Percentiles rank a stretch among this genome's conserved stretches.
phyloP scores from a whole-genome alignment of 2,888 invertebrate species.

The Plagodis pulveraria region DNA sequence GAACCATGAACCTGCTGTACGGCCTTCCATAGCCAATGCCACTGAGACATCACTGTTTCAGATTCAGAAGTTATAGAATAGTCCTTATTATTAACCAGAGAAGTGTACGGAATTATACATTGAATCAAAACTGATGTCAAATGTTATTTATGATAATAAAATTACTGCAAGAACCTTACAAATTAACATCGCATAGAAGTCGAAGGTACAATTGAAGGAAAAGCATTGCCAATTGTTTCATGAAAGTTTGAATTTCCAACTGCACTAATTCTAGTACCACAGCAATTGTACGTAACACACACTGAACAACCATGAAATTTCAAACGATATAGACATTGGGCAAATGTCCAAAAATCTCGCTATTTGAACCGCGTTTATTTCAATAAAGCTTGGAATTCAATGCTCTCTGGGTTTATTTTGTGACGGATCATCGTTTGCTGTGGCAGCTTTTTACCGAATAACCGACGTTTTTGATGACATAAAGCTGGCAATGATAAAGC shows the following conservation, averaged over 20 bases:
- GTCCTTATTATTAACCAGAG: no score
- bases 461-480: background rate
- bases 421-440: background rate
- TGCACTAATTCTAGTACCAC: constrained; percentile 1
- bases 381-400: constrained; percentile 19
- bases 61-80: no score
- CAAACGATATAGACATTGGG: constrained; percentile 23
- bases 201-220: no score
- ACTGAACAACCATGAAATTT: constrained; percentile 19
- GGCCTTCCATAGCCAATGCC: no score
- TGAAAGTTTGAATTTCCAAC: background rate
- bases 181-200: no score
- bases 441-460: background rate
- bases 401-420: background rate
- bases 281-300: constrained; percentile 4
- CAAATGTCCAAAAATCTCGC: constrained; percentile 28
- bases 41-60: no score
- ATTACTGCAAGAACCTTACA: no score
- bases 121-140: no score
- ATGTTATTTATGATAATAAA: no score
- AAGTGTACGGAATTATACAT: no score
- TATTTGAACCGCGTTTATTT: constrained; percentile 28
- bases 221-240: no score
- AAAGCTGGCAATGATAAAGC: background rate
- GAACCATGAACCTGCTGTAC: no score